Evolutionary conservation across 2,797 vertebrate species (phyloP), one percentile per base, ranked within the genome.

Genomic region (Pangasius macronema): DNA sequence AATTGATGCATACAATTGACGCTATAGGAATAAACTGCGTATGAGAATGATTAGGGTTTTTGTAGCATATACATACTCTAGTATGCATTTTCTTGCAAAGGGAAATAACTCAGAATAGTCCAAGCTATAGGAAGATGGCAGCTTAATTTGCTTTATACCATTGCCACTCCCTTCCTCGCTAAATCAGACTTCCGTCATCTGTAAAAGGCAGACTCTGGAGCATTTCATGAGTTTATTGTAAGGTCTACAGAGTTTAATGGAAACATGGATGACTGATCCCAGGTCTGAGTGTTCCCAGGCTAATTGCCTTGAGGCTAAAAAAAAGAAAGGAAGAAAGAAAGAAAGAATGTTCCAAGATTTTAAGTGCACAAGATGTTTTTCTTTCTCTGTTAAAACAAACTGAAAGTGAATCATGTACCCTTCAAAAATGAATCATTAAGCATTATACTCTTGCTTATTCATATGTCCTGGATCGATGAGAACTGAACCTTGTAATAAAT

Each of bases 201-300:
- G 83, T 70, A 57, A 73, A 70, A 42, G 22, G 24, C 24, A 70
- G 83, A 73, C 18, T 11, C 82, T 1, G 30, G 33, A 57, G 83
- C 83, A 57, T 39, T 84, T 84, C 67, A 70, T 55, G 67, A 55
- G 83, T 73, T 73, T 84, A 55, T 73, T 59, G 65, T 84, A 84
- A 59, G 67, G 83, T 73, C 67, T 84, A 42, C 24, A 72, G 65
- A 42, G 83, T 73, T 83, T 73, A 70, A 70, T 70, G 65, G 83
- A 57, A 39, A 84, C 53, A 73, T 72, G 67, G 36, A 55, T 84
- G 83, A 84, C 83, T 72, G 83, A 73, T 84, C 65, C 33, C 83
- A 84, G 83, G 49, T 73, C 83, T 84, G 51, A 55, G 46, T 33
- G 61, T 68, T 83, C 63, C 82, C 63, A 83, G 63, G 82, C 46